phyloP scores from a whole-genome alignment of 2,888 invertebrate species.

The Drosophila putrida region DNA sequence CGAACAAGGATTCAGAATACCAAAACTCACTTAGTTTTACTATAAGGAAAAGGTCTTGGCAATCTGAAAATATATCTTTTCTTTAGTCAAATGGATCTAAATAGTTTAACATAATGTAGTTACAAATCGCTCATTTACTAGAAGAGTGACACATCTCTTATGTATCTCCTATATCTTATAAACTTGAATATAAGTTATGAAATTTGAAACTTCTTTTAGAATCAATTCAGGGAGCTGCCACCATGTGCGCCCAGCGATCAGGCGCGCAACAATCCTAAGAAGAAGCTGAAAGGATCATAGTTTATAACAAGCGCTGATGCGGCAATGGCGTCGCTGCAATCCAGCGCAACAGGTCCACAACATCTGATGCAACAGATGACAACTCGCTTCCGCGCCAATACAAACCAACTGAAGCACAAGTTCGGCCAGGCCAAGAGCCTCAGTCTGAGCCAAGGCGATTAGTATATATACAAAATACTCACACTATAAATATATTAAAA shows the following conservation, averaged over 20 bases:
- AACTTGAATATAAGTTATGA: too few relatives aligned
- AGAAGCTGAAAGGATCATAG: constrained; percentile 85
- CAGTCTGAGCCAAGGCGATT: constrained; percentile 68
- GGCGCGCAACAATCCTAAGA: constrained; percentile 83
- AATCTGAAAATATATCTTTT: too few relatives aligned
- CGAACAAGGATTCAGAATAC: too few relatives aligned
- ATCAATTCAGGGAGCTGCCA: constrained; percentile 84
- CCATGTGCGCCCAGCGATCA: constrained; percentile 80
- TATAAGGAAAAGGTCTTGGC: too few relatives aligned
- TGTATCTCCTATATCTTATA: too few relatives aligned
- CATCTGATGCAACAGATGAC: constrained; percentile 83
- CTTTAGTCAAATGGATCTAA: too few relatives aligned
- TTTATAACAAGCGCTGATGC: constrained; percentile 81
- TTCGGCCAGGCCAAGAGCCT: constrained; percentile 74
- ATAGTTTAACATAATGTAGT: too few relatives aligned
- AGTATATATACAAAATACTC: constrained; percentile 21
- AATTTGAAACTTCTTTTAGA: constrained; percentile 62
- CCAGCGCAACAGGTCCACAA: constrained; percentile 69
- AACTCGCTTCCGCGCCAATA: constrained; percentile 81
- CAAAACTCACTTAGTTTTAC: too few relatives aligned
- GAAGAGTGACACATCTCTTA: too few relatives aligned
- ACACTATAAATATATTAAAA: constrained; percentile 7
- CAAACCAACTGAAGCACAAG: constrained; percentile 79
- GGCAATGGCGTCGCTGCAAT: constrained; percentile 62
- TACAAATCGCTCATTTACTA: too few relatives aligned